Evolutionary conservation across 2,797 vertebrate species (phyloP).

Genomic region (Falco berigora): DNA sequence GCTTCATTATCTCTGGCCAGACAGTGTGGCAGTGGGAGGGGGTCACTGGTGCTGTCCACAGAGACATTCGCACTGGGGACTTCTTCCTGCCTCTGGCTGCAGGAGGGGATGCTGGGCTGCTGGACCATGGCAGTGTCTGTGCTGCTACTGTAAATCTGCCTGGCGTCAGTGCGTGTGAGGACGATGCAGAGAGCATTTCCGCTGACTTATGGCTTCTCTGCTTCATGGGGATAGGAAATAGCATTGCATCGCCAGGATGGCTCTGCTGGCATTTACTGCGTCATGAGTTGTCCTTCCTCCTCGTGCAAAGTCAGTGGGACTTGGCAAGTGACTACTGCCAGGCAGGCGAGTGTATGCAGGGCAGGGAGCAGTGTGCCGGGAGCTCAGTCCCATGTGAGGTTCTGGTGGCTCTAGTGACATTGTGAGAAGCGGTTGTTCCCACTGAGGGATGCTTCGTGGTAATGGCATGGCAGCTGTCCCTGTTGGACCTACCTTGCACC

Average conservation of each 20-base stretch:
- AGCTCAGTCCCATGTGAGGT: not conserved
- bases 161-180: not conserved
- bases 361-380: not conserved
- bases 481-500: not conserved
- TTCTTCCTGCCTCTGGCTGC: not conserved
- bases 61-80: rapidly evolving
- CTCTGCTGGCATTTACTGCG: not conserved
- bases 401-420: not conserved
- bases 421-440: not conserved
- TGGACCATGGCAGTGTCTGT: not conserved
- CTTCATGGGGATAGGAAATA: not conserved
- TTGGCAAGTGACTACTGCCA: rapidly evolving
- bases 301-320: rapidly evolving
- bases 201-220: not conserved
- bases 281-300: not conserved
- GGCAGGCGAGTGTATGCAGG: not conserved
- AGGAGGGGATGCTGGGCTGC: not conserved
- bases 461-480: not conserved
- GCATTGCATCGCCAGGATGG: not conserved
- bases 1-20: not conserved
- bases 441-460: rapidly evolving
- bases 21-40: not conserved
- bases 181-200: not conserved
- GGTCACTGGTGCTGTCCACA: rapidly evolving
- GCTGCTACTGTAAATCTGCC: not conserved